Evolutionary conservation across 2,888 invertebrate genomes (phyloP).

Genomic region (Noctua janthina): DNA sequence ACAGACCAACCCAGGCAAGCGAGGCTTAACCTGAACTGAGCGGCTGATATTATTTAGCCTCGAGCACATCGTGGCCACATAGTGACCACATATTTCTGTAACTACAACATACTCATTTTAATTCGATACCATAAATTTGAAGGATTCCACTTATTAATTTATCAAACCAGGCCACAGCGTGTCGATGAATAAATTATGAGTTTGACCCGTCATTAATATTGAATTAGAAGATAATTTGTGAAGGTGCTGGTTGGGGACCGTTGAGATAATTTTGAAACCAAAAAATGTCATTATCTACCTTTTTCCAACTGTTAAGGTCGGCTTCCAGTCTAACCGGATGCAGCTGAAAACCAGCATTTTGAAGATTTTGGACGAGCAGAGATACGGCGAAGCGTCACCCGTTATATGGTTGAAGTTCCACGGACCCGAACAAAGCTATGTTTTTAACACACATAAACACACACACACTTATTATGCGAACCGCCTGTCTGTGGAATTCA

Average conservation of each 20-base stretch:
- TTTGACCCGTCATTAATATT: slow-evolving; percentile 30
- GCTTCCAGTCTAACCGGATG: neutral
- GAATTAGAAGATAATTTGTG: slow-evolving; percentile 7
- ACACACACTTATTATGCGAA: too few relatives aligned
- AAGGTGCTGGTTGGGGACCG: neutral
- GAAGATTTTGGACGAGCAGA: too few relatives aligned
- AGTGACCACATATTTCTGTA: neutral
- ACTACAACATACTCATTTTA: neutral
- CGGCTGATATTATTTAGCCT: too few relatives aligned
- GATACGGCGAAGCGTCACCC: too few relatives aligned
- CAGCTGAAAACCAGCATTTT: too few relatives aligned
- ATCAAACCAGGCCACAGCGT: slow-evolving; percentile 6
- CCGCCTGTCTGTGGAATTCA: too few relatives aligned
- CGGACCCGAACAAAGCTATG: too few relatives aligned
- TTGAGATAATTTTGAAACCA: neutral
- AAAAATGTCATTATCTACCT: neutral
- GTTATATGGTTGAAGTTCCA: too few relatives aligned
- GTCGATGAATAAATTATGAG: slow-evolving; percentile 39
- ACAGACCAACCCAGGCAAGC: neutral
- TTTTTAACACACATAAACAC: too few relatives aligned
- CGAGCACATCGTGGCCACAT: neutral
- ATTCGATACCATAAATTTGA: neutral
- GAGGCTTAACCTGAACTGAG: neutral
- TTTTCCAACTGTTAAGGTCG: neutral
- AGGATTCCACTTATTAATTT: slow-evolving; percentile 6